A percentile compares a stretch with the other conserved stretches of the same genome.
These are phyloP conservation scores for Orchesella cincta DNA, from an alignment of 1,140 invertebrate genomes.

Conservation along the genomic window DNA sequence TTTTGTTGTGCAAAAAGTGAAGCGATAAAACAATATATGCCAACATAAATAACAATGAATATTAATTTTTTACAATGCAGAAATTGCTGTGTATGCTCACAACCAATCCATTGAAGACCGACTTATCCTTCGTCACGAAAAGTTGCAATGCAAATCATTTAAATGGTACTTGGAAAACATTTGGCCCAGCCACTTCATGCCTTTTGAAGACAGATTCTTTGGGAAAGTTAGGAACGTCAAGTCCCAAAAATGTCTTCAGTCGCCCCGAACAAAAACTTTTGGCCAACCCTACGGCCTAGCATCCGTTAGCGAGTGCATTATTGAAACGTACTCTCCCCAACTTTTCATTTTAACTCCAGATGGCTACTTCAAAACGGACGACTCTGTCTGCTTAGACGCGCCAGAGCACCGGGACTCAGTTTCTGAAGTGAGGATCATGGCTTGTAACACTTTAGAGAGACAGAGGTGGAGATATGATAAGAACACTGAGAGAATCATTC, in stretches of 20 bases:
- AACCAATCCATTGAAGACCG: constrained; percentile 72
- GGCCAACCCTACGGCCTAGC: constrained; percentile 67
- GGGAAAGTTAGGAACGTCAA: constrained; percentile 65
- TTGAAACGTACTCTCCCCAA: constrained; percentile 63
- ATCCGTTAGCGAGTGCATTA: constrained; percentile 59
- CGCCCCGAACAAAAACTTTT: constrained; percentile 60
- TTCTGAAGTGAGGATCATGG: constrained; percentile 66
- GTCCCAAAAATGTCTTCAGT: constrained; percentile 63
- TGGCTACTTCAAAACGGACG: constrained; percentile 70
- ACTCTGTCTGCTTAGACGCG: constrained; percentile 71
- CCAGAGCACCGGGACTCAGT: constrained; percentile 59
- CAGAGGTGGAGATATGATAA: constrained; percentile 68
- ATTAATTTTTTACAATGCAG: constrained; percentile 54
- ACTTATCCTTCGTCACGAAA: constrained; percentile 68
- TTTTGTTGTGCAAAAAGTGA: too few relatives aligned
- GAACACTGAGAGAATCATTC: constrained; percentile 38
- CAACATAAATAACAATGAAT: constrained; percentile 3
- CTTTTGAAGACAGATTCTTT: constrained; percentile 77
- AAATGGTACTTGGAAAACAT: constrained; percentile 94
- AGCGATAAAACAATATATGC: neutral
- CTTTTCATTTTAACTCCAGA: constrained; percentile 73
- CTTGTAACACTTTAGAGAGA: constrained; percentile 64
- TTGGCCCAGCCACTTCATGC: constrained; percentile 59
- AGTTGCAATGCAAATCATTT: constrained; percentile 83
- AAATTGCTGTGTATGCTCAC: constrained; percentile 64